A percentile compares a stretch with the other conserved stretches of the same genome.
These are phyloP conservation scores for Ametastegia equiseti DNA, from an alignment of 2,888 invertebrate species.

Conservation along the genomic window DNA sequence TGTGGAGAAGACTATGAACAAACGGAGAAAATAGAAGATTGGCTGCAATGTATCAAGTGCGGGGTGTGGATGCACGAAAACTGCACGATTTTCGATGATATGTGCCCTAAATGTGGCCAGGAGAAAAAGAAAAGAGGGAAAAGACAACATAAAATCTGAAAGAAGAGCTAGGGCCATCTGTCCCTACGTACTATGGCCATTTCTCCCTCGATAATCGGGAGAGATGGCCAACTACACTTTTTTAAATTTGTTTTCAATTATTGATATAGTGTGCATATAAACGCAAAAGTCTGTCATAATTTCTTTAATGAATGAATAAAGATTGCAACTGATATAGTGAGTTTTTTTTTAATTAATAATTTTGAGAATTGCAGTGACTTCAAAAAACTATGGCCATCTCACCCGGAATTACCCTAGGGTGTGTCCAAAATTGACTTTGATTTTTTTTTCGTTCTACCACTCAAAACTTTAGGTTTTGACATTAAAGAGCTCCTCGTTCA, in stretches of 20 bases:
- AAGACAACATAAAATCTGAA: neutral
- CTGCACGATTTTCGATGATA: neutral
- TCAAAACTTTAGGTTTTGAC: no score
- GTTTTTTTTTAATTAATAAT: neutral
- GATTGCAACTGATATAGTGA: neutral
- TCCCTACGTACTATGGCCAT: neutral
- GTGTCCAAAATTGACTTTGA: no score
- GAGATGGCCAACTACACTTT: neutral
- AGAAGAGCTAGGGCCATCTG: conserved; percentile 21
- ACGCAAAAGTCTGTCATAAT: neutral
- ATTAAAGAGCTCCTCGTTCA: no score
- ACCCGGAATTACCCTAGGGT: conserved; percentile 24
- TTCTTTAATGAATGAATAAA: neutral
- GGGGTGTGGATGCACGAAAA: neutral
- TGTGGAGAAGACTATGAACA: neutral
- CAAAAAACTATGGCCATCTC: conserved; percentile 13
- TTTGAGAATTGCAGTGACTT: neutral
- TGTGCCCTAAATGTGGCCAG: neutral
- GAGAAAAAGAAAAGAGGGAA: neutral
- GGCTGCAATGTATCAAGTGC: neutral
- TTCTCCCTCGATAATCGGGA: neutral
- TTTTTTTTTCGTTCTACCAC: no score
- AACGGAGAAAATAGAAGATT: neutral
- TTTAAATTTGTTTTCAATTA: neutral
- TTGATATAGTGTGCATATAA: neutral